phyloP scores from a whole-genome alignment of 2,113 vertebrate species.

The Crotalus helleri region DNA sequence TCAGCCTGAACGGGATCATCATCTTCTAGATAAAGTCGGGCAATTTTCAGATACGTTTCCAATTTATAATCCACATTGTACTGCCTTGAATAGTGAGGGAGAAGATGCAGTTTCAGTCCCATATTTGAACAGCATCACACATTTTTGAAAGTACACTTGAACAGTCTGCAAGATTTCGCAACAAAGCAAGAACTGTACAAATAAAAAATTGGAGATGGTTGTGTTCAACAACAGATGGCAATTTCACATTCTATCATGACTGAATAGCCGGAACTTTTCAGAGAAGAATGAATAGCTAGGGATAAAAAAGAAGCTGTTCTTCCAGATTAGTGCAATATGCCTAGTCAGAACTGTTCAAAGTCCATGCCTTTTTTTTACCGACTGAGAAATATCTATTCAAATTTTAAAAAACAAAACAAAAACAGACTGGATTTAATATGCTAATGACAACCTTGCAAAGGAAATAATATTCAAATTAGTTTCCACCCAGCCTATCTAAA shows the following conservation, averaged over 20 bases:
- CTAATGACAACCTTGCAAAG: not conserved
- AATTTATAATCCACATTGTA: slow-evolving; percentile 98
- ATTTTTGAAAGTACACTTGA: not conserved
- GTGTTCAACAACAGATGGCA: not conserved
- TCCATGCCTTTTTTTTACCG: not conserved
- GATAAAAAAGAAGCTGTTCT: not conserved
- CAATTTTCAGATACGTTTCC: slow-evolving; percentile 98
- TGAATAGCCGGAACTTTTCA: not conserved
- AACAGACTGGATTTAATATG: not conserved
- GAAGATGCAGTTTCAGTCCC: slow-evolving; percentile 7
- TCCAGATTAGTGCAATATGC: not conserved
- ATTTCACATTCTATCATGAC: not conserved
- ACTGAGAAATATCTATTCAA: not conserved
- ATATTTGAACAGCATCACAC: not conserved
- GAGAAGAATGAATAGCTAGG: not conserved
- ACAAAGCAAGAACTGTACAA: not conserved
- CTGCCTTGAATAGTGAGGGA: slow-evolving; percentile 74
- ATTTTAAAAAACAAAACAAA: too few relatives aligned
- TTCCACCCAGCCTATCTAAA: not conserved
- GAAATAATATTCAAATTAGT: not conserved
- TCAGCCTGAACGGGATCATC: slow-evolving; percentile 97
- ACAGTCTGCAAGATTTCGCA: not conserved
- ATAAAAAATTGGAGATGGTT: not conserved
- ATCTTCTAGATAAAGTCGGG: slow-evolving; percentile 93
- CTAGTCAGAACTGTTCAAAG: too few relatives aligned